Conservation (phyloP, 2,797 vertebrate species). For the Gouania willdenowi region DNA sequence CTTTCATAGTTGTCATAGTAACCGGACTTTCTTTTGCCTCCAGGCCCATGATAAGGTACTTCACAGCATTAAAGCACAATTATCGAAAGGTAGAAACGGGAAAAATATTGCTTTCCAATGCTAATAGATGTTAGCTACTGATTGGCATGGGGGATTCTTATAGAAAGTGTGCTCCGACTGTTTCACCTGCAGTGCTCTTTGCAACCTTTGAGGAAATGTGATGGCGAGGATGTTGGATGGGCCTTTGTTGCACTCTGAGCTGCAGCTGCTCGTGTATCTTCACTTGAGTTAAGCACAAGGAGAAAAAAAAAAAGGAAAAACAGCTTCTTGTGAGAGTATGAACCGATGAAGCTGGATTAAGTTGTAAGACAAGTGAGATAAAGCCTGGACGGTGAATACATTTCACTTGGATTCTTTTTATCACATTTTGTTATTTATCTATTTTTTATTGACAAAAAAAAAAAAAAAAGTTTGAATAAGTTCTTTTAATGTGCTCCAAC, state of each 20-base stretch:
- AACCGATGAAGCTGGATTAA: constrained; percentile 2
- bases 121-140: constrained; percentile 79
- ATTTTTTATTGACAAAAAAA: neutral
- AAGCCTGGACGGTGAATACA: too few relatives aligned
- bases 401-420: too few relatives aligned
- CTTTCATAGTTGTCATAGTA: constrained; percentile 80
- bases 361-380: neutral
- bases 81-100: constrained; percentile 76
- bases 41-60: constrained; percentile 82
- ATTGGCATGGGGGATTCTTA: constrained; percentile 66
- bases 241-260: constrained; percentile 14
- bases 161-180: constrained; percentile 49
- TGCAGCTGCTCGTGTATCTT: constrained; percentile 19
- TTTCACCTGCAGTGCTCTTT: constrained; percentile 48
- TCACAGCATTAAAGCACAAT: constrained; percentile 78
- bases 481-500: constrained; percentile 9
- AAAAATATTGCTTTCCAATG: constrained; percentile 81
- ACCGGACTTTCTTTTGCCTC: constrained; percentile 76
- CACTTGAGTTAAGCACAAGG: constrained; percentile 1
- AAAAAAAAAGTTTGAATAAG: neutral
- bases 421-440: too few relatives aligned
- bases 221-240: constrained; percentile 23
- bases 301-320: constrained; percentile 1
- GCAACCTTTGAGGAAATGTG: constrained; percentile 39
- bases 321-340: too few relatives aligned